phyloP scores from a whole-genome alignment of 2,888 invertebrate genomes.

The Sinhomidia bicolor region DNA sequence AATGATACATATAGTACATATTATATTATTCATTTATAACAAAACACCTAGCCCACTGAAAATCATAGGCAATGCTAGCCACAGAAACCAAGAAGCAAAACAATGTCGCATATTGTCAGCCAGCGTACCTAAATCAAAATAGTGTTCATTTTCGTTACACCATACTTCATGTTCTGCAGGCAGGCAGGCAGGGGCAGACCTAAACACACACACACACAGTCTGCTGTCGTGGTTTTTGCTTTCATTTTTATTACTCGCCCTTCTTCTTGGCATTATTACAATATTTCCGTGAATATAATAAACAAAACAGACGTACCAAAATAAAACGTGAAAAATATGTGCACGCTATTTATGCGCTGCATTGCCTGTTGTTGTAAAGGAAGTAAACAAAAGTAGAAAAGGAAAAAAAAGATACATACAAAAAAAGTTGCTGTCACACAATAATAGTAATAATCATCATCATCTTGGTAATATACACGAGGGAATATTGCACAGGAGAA shows the following conservation, averaged over 20 bases:
- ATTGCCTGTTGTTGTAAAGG: constrained; percentile 18
- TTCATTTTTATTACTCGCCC: constrained; percentile 24
- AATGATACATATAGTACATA: no score
- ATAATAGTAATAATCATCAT: constrained; percentile 67
- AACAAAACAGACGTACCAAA: neutral
- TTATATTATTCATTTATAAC: neutral
- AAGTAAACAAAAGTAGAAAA: constrained; percentile 30
- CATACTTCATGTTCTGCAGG: neutral
- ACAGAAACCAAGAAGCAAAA: neutral
- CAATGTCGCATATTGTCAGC: constrained; percentile 31
- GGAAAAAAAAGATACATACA: constrained; percentile 29
- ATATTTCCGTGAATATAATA: constrained; percentile 2
- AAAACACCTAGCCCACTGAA: neutral
- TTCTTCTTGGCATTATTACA: constrained; percentile 24
- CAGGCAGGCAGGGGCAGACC: no score
- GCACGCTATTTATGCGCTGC: neutral
- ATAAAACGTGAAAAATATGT: constrained; percentile 23
- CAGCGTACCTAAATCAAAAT: constrained; percentile 36
- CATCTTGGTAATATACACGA: constrained; percentile 64
- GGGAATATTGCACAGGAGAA: constrained; percentile 57
- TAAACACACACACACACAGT: no score
- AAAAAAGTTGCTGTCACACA: constrained; percentile 64
- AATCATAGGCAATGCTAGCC: neutral
- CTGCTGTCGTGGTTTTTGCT: constrained; percentile 16
- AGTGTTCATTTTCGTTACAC: neutral